Evolutionary conservation across 2,113 vertebrate species (phyloP).

Genomic region (Micromys minutus): DNA sequence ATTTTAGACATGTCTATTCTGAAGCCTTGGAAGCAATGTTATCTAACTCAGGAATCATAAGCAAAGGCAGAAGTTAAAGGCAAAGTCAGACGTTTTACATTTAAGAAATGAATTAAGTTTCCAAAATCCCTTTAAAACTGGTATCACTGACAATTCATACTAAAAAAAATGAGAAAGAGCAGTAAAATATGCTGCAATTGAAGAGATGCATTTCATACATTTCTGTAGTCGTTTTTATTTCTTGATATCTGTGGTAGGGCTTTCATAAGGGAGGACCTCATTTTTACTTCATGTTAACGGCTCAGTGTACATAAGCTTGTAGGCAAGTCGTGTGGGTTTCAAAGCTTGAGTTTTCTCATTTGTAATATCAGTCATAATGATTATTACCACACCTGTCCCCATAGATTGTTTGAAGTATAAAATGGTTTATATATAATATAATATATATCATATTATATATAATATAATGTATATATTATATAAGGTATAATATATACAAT

Average conservation of each 20-base stretch:
- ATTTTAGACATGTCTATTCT: neutral
- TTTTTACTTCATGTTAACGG: neutral
- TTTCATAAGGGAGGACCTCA: neutral
- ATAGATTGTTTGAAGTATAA: neutral
- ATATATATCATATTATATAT: neutral
- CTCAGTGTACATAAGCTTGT: neutral
- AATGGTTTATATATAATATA: no score
- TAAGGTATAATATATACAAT: neutral
- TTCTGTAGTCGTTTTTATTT: neutral
- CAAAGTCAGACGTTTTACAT: neutral
- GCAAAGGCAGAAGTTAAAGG: slow-evolving; percentile 13
- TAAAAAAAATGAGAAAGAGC: neutral
- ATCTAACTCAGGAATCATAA: neutral
- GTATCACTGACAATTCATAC: neutral
- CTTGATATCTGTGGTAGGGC: neutral
- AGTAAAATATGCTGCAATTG: neutral
- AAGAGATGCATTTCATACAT: neutral
- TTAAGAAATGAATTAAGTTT: slow-evolving; percentile 38
- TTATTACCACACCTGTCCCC: neutral
- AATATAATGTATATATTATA: neutral
- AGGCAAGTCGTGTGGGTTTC: neutral
- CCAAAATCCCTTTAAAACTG: slow-evolving; percentile 26
- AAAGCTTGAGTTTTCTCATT: neutral
- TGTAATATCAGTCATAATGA: neutral
- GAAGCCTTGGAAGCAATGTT: neutral